Conservation (phyloP, 2,113 vertebrate species). For the Clarias batrachus region DNA sequence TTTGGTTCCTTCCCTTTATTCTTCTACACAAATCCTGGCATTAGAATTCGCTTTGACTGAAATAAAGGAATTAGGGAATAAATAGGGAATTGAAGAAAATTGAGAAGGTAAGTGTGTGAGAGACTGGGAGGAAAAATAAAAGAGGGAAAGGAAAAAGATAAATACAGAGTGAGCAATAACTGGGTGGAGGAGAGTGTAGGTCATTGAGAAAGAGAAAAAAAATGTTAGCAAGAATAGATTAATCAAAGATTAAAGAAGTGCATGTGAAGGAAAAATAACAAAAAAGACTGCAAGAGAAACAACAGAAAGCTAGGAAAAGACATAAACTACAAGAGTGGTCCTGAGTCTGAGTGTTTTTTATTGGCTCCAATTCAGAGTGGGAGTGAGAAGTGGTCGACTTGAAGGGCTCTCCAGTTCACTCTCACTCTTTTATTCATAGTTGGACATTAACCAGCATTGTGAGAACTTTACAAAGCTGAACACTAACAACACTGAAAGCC, state of each 20-base stretch:
- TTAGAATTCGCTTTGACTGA: not conserved
- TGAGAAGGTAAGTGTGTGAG: not conserved
- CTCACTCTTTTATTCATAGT: slow-evolving; percentile 63
- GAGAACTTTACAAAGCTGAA: slow-evolving; percentile 55
- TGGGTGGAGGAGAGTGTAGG: not conserved
- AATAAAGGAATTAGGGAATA: not conserved
- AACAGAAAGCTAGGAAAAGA: not conserved
- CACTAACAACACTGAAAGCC: slow-evolving; percentile 35
- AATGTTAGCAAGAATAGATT: not conserved
- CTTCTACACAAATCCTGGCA: not conserved
- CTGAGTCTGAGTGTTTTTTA: slow-evolving; percentile 9
- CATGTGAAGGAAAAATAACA: not conserved
- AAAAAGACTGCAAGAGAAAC: not conserved
- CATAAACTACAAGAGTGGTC: not conserved
- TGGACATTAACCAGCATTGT: slow-evolving; percentile 72
- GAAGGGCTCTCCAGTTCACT: slow-evolving; percentile 54
- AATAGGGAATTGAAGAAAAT: not conserved
- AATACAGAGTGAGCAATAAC: not conserved
- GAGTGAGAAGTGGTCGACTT: slow-evolving; percentile 51
- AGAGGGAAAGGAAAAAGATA: not conserved
- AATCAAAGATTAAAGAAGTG: not conserved
- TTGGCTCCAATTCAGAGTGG: slow-evolving; percentile 20
- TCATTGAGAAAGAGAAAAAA: not conserved
- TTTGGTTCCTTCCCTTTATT: not conserved
- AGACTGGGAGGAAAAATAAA: not conserved